phyloP scores from a whole-genome alignment of 2,113 vertebrate genomes.

The Callithrix jacchus region DNA sequence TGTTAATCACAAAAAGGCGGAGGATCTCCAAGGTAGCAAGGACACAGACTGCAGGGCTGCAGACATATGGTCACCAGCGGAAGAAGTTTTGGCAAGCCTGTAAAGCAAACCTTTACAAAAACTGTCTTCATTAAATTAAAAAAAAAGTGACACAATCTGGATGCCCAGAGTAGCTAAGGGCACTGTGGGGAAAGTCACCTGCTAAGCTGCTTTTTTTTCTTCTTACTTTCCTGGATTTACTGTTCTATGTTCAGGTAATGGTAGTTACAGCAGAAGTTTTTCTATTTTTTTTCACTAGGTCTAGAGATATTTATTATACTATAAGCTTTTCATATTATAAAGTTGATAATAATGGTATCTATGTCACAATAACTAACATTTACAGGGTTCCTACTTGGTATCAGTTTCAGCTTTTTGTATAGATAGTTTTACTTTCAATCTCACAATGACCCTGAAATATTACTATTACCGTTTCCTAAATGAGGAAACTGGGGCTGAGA shows the following conservation, averaged over 20 bases:
- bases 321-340: not conserved
- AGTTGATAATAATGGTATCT: not conserved
- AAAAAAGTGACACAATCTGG: not conserved
- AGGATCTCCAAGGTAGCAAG: not conserved
- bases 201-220: not conserved
- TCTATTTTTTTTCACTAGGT: too few relatives aligned
- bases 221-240: not conserved
- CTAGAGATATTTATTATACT: not conserved
- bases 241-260: not conserved
- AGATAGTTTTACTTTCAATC: not conserved
- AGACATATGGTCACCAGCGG: not conserved
- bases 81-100: not conserved
- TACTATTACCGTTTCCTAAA: not conserved
- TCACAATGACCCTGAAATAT: not conserved
- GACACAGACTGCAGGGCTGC: not conserved
- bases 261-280: not conserved
- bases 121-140: not conserved
- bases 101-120: not conserved
- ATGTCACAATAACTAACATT: not conserved
- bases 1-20: not conserved
- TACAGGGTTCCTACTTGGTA: rapidly evolving
- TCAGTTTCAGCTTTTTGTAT: not conserved
- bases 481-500: not conserved
- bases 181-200: not conserved
- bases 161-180: not conserved